Percentiles rank a stretch among this genome's conserved stretches.
Evolutionary conservation across 2,888 invertebrate species (phyloP).

Genomic region (Axea sp.): DNA sequence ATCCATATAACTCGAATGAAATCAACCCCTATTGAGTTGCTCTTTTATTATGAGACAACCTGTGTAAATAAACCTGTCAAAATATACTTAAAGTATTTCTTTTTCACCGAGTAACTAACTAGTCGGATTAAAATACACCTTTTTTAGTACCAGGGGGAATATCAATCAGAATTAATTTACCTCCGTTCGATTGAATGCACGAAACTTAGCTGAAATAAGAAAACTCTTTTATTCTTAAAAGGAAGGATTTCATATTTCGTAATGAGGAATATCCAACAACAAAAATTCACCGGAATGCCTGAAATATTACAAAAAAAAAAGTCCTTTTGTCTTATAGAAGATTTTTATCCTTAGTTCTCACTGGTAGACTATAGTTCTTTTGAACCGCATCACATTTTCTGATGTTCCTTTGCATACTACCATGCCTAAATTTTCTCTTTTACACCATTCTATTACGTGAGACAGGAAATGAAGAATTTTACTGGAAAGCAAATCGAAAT

Average conservation of each 20-base stretch:
- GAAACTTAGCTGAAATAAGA: too few species aligned
- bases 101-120: conserved; percentile 13
- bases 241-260: too few species aligned
- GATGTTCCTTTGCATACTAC: conserved; percentile 36
- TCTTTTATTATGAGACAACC: conserved; percentile 43
- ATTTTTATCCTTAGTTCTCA: too few species aligned
- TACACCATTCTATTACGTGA: conserved; percentile 17
- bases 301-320: conserved; percentile 16
- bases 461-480: conserved; percentile 26
- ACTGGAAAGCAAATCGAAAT: conserved; percentile 6
- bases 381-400: conserved; percentile 28
- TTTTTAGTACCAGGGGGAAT: too few species aligned
- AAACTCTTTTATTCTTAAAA: too few species aligned
- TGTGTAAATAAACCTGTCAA: conserved; percentile 57
- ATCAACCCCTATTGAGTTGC: conserved; percentile 53
- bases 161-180: too few species aligned
- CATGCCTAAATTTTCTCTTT: conserved; percentile 41
- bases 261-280: background rate
- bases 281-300: conserved; percentile 11
- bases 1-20: conserved; percentile 36
- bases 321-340: conserved; percentile 33
- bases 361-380: conserved; percentile 42
- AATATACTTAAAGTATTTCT: conserved; percentile 42
- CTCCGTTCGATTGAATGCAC: too few species aligned
- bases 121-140: conserved; percentile 24